Conservation (phyloP, 2,797 vertebrate species). For the Picus viridis region DNA sequence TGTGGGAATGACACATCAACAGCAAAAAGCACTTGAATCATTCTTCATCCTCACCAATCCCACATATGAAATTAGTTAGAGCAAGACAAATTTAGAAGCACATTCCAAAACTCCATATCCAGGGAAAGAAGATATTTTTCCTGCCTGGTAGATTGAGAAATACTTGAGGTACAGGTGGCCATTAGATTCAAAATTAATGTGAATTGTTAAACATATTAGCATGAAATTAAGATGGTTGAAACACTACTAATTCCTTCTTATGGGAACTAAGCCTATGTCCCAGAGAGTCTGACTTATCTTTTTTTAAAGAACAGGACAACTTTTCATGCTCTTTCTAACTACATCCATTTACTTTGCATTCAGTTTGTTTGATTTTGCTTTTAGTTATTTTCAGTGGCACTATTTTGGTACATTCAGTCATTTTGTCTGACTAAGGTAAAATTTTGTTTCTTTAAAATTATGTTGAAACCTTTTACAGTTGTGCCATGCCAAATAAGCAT, state of each 20-base stretch:
- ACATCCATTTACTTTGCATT: neutral
- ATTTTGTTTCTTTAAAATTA: neutral
- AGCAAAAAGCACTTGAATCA: neutral
- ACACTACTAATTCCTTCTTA: neutral
- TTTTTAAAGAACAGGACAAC: neutral
- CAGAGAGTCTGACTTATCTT: neutral
- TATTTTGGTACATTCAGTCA: neutral
- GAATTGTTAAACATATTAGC: neutral
- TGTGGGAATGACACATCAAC: neutral
- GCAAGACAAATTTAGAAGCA: neutral
- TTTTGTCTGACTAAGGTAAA: neutral
- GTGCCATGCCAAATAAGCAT: neutral
- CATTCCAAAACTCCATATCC: neutral
- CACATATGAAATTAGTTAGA: neutral
- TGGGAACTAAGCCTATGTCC: neutral
- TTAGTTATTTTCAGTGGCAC: neutral
- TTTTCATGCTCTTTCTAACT: neutral
- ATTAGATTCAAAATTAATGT: neutral
- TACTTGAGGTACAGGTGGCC: neutral
- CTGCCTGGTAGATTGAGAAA: rapidly evolving
- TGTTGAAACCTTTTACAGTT: neutral
- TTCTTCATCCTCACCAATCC: neutral
- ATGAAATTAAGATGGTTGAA: neutral
- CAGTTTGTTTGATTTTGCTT: neutral
- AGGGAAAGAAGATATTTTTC: neutral